These are phyloP conservation scores for Zaprionus lachaisei DNA, from an alignment of 1,140 invertebrate species.

Conservation along the genomic window DNA sequence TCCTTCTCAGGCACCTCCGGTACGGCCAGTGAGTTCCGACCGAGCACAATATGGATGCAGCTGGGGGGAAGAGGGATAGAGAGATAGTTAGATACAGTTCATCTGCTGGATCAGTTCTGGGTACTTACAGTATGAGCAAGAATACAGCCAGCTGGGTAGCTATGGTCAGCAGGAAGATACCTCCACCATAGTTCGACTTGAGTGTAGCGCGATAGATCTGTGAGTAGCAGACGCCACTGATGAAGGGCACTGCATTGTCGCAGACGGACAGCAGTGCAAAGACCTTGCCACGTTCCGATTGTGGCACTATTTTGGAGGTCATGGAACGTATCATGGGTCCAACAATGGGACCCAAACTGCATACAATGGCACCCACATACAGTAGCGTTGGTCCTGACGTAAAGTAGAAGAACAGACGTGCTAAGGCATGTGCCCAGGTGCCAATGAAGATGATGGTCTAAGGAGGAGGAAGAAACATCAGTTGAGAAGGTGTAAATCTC, in stretches of 20 bases:
- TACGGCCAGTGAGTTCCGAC: constrained; percentile 64
- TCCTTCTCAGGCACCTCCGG: constrained; percentile 70
- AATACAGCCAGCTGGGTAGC: constrained; percentile 88
- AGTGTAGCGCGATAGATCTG: constrained; percentile 89
- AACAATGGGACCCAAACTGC: constrained; percentile 89
- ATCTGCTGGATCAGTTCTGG: too few relatives aligned
- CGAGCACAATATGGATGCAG: constrained; percentile 73
- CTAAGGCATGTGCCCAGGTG: constrained; percentile 88
- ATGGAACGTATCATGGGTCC: constrained; percentile 91
- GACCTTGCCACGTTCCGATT: constrained; percentile 90
- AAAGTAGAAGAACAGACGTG: constrained; percentile 88
- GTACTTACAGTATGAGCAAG: constrained; percentile 87
- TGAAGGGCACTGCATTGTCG: constrained; percentile 90
- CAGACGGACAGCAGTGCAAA: constrained; percentile 90
- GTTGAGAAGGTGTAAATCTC: background rate
- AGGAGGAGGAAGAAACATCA: background rate
- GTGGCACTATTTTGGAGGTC: constrained; percentile 89
- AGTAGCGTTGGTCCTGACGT: constrained; percentile 86
- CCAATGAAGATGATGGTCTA: constrained; percentile 89
- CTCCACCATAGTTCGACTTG: constrained; percentile 84
- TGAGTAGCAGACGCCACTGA: constrained; percentile 89
- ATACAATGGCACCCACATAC: constrained; percentile 88
- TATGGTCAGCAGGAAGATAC: constrained; percentile 90
- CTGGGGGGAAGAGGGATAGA: constrained; percentile 40
- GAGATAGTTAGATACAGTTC: background rate